These are phyloP conservation scores for Ophion slaviceki DNA, from an alignment of 2,888 invertebrate genomes.

Conservation along the genomic window DNA sequence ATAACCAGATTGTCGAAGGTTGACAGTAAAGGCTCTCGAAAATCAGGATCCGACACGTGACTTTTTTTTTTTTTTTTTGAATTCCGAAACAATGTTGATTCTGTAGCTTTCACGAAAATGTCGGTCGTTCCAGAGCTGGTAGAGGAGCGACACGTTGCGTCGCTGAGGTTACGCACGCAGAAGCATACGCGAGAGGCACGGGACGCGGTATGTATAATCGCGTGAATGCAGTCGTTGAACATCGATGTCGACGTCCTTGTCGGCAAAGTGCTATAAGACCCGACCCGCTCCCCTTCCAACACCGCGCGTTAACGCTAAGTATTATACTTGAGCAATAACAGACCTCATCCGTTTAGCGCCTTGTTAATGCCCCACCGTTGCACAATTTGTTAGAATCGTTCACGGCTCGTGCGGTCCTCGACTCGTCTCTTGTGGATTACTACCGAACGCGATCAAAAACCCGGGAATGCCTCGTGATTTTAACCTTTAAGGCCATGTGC, in stretches of 20 bases:
- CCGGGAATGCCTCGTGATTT: conserved; percentile 8
- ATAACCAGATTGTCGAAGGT: too few relatives aligned
- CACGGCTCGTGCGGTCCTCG: conserved; percentile 18
- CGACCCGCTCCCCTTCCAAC: conserved; percentile 22
- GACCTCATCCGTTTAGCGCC: conserved; percentile 71
- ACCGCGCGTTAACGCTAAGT: conserved; percentile 67
- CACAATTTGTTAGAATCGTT: conserved; percentile 73
- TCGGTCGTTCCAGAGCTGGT: not conserved
- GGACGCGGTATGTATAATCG: conserved; percentile 49
- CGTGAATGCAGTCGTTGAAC: conserved; percentile 56
- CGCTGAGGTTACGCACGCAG: conserved; percentile 1
- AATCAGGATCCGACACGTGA: not conserved
- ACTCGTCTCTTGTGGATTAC: not conserved
- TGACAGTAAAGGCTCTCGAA: not conserved
- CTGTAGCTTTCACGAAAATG: not conserved
- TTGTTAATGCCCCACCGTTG: conserved; percentile 73
- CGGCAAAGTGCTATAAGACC: conserved; percentile 27
- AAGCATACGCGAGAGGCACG: not conserved
- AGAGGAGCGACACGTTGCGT: conserved; percentile 6
- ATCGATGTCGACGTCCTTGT: conserved; percentile 69
- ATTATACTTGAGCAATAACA: conserved; percentile 71
- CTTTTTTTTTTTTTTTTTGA: not conserved
- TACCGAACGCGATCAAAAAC: conserved; percentile 13
- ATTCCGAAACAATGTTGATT: conserved; percentile 20
- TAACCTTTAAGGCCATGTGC: too few relatives aligned